These are phyloP conservation scores for Heliocidaris tuberculata DNA, from an alignment of 35 echinoderm and acorn worm species.

Conservation along the genomic window DNA sequence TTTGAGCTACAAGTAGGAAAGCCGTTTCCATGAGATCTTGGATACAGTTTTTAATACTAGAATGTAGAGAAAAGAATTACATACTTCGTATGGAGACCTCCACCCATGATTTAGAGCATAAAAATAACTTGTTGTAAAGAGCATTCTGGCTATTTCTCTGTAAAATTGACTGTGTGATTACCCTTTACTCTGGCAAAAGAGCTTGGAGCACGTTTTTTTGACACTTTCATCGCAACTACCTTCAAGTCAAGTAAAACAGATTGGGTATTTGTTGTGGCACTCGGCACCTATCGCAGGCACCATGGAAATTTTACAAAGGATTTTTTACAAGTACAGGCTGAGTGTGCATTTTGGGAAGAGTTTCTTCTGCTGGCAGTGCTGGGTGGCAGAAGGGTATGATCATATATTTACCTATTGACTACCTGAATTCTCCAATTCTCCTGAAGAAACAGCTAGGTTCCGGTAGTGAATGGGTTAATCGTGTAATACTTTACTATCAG, in stretches of 20 bases:
- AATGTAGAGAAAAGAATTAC: not conserved
- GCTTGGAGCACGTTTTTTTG: too few relatives aligned
- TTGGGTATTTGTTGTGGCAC: not conserved
- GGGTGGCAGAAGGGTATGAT: not conserved
- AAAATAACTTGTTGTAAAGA: not conserved
- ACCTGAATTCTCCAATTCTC: too few relatives aligned
- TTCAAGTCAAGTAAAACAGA: not conserved
- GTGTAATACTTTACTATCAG: too few relatives aligned
- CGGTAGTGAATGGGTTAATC: too few relatives aligned
- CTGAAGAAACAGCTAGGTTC: too few relatives aligned
- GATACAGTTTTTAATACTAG: not conserved
- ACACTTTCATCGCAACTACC: too few relatives aligned
- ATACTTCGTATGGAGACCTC: not conserved
- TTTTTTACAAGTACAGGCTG: not conserved
- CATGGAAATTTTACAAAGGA: not conserved
- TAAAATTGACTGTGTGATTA: too few relatives aligned
- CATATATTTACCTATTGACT: too few relatives aligned
- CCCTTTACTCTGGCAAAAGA: too few relatives aligned
- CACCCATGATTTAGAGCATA: not conserved
- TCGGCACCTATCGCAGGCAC: not conserved
- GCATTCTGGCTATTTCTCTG: not conserved
- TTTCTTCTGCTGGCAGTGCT: not conserved
- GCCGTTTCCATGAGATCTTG: not conserved
- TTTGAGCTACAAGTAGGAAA: not conserved
- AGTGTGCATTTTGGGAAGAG: not conserved